Evolutionary conservation across 2,113 vertebrate genomes (phyloP).

Genomic region (Dermatemys mawii): DNA sequence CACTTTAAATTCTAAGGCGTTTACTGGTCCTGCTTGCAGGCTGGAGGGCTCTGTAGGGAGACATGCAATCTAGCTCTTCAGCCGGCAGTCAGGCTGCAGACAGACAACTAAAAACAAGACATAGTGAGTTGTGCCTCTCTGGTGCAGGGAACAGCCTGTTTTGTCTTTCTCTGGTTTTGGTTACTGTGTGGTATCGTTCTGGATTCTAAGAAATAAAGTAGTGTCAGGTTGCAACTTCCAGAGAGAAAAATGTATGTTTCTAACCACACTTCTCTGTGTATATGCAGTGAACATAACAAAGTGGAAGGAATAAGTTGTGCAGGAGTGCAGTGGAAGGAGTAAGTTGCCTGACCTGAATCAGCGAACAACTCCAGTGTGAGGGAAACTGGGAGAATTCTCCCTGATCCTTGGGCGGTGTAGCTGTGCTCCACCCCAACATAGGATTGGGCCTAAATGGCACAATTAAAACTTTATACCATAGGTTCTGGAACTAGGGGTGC

Average conservation of each 20-base stretch:
- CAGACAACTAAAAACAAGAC: background rate
- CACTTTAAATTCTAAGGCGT: background rate
- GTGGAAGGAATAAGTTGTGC: background rate
- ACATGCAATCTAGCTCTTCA: background rate
- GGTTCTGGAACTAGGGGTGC: too few relatives aligned
- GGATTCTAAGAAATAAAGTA: background rate
- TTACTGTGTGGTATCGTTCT: background rate
- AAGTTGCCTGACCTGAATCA: background rate
- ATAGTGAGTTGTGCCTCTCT: background rate
- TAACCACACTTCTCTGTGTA: background rate
- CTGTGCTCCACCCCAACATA: background rate
- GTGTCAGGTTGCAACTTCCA: background rate
- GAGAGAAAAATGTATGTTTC: background rate
- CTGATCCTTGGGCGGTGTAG: too few relatives aligned
- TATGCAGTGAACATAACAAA: background rate
- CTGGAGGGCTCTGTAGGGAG: background rate
- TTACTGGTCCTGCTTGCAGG: background rate
- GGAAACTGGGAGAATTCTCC: background rate
- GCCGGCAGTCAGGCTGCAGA: background rate
- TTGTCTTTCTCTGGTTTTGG: background rate
- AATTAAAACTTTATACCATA: too few relatives aligned
- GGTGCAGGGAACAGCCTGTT: background rate
- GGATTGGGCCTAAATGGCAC: background rate
- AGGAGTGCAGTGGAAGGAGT: background rate
- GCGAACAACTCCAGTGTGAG: background rate